Evolutionary conservation across 2,888 invertebrate genomes (phyloP).

Genomic region (Laspeyria flexula): DNA sequence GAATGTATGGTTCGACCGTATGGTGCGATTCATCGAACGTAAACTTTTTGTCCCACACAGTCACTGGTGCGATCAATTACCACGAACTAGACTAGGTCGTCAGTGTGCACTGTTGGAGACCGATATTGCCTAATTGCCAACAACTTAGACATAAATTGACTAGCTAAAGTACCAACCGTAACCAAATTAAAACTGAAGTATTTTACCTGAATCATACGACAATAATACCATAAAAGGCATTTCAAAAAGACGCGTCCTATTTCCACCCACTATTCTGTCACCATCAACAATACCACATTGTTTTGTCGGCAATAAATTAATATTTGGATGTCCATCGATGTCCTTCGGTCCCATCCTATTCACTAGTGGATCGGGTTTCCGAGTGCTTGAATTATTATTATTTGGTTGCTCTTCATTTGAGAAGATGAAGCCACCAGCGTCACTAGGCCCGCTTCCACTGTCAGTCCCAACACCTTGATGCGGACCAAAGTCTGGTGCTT

Average conservation of each 20-base stretch:
- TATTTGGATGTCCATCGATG: conserved; percentile 44
- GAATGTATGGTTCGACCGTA: no score
- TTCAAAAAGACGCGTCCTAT: conserved; percentile 86
- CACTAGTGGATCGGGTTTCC: conserved; percentile 20
- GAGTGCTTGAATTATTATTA: conserved; percentile 20
- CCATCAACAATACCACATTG: conserved; percentile 85
- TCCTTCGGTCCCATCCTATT: conserved; percentile 23
- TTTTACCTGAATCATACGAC: conserved; percentile 82
- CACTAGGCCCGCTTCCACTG: neutral
- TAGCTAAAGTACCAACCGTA: no score
- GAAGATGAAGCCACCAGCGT: conserved; percentile 7
- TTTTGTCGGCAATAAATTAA: conserved; percentile 60
- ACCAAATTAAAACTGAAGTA: neutral
- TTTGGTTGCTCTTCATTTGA: neutral
- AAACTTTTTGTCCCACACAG: no score
- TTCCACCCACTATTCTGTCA: conserved; percentile 87
- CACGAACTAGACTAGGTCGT: no score
- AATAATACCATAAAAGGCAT: conserved; percentile 92
- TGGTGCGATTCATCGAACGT: no score
- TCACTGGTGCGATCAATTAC: no score
- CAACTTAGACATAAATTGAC: no score
- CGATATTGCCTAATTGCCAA: no score
- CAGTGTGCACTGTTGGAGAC: no score
- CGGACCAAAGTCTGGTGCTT: neutral
- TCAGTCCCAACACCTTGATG: neutral